These are phyloP conservation scores for Montipora foliosa DNA, from an alignment of 64 coral and sea anemone genomes.

Conservation along the genomic window DNA sequence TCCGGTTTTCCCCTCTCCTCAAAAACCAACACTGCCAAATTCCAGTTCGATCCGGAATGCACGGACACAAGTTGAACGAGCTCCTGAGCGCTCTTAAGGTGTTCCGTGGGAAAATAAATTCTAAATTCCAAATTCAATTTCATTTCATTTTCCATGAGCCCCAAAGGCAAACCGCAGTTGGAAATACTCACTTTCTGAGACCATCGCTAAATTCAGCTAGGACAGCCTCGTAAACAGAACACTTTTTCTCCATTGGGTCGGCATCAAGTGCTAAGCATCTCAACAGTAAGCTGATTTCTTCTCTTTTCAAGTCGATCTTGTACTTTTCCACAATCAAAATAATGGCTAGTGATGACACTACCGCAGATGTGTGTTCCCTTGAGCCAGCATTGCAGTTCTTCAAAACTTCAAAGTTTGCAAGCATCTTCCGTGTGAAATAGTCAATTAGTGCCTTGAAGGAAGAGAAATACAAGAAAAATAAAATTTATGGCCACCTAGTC, in stretches of 20 bases:
- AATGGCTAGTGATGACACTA: slow-evolving; percentile 21
- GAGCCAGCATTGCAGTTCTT: neutral
- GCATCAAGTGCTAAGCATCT: slow-evolving; percentile 8
- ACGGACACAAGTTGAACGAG: too few species aligned
- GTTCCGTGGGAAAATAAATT: too few species aligned
- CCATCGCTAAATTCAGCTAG: neutral
- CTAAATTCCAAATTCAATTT: too few species aligned
- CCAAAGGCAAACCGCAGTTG: too few species aligned
- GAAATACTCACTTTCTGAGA: neutral
- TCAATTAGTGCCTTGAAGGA: neutral
- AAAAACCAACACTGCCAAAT: too few species aligned
- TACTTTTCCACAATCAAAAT: neutral
- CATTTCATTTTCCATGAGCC: too few species aligned
- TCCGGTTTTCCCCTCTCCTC: too few species aligned
- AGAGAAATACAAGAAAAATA: neutral
- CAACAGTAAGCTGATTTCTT: neutral
- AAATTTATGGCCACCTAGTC: neutral
- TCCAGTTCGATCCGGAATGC: too few species aligned
- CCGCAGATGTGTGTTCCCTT: neutral
- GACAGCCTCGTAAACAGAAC: slow-evolving; percentile 9
- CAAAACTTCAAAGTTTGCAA: neutral
- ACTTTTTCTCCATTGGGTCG: neutral
- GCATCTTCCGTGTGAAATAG: neutral
- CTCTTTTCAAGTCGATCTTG: neutral
- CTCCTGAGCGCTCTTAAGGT: too few species aligned